A percentile compares a stretch with the other conserved stretches of the same genome.
Evolutionary conservation across 1,140 invertebrate genomes (phyloP).

Genomic region (Lysiphlebus fabarum): DNA sequence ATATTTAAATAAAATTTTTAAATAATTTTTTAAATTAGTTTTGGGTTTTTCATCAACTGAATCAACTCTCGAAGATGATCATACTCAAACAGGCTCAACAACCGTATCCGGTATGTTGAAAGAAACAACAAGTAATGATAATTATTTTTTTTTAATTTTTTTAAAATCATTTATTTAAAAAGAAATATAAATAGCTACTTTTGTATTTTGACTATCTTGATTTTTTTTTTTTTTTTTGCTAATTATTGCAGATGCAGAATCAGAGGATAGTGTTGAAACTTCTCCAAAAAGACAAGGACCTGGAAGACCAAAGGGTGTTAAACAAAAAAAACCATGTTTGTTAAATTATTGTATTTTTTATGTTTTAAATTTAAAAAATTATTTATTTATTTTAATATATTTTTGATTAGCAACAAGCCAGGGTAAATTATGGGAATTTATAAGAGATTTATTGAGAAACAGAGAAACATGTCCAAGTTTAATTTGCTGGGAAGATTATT

Average conservation of each 20-base stretch:
- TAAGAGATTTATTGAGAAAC: conserved; percentile 74
- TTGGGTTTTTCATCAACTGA: conserved; percentile 39
- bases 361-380: neutral
- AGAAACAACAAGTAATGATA: neutral
- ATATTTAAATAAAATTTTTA: conserved; percentile 11
- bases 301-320: conserved; percentile 47
- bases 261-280: conserved; percentile 48
- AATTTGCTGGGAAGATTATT: conserved; percentile 85
- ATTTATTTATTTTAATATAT: conserved; percentile 18
- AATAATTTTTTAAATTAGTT: conserved; percentile 25
- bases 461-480: conserved; percentile 73
- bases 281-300: conserved; percentile 46
- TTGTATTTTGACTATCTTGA: neutral
- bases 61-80: conserved; percentile 47
- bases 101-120: conserved; percentile 37
- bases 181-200: neutral
- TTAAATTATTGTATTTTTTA: conserved; percentile 5
- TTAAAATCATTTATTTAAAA: no score
- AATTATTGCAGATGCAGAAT: conserved; percentile 46
- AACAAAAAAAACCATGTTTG: conserved; percentile 48
- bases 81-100: conserved; percentile 46
- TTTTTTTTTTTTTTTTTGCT: neutral
- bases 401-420: conserved; percentile 58
- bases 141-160: neutral
- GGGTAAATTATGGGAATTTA: conserved; percentile 76